These are phyloP conservation scores for Philereme transversata DNA, from an alignment of 2,888 invertebrate genomes.

Conservation along the genomic window DNA sequence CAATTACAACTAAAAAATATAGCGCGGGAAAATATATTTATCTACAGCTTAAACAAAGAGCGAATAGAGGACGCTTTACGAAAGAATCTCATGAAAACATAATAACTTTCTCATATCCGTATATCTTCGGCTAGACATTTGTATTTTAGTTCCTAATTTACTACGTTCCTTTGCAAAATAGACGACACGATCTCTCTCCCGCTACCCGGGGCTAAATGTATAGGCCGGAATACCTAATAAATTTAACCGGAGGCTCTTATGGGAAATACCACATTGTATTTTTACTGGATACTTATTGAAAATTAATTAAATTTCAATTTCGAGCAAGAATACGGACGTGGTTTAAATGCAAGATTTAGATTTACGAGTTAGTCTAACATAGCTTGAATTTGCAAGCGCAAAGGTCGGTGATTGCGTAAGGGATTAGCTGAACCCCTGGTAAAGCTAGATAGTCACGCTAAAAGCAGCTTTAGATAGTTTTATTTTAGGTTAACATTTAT, in stretches of 20 bases:
- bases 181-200: constrained; percentile 32
- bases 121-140: constrained; percentile 38
- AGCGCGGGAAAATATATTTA: constrained; percentile 16
- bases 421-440: constrained; percentile 6
- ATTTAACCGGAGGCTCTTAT: constrained; percentile 56
- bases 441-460: too few relatives aligned
- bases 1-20: neutral
- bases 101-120: constrained; percentile 35
- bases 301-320: constrained; percentile 35
- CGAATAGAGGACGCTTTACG: constrained; percentile 21
- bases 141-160: constrained; percentile 39
- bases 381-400: constrained; percentile 5
- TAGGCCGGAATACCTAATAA: constrained; percentile 50
- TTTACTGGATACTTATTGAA: constrained; percentile 47
- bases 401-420: constrained; percentile 5
- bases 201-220: constrained; percentile 33
- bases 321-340: constrained; percentile 27
- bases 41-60: constrained; percentile 9
- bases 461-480: too few relatives aligned
- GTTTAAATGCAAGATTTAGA: constrained; percentile 16
- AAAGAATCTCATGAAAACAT: constrained; percentile 37
- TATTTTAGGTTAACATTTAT: too few relatives aligned
- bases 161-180: constrained; percentile 37
- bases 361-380: constrained; percentile 16
- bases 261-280: constrained; percentile 49